phyloP scores from a whole-genome alignment of 2,113 vertebrate species.

The Alethe diademata region DNA sequence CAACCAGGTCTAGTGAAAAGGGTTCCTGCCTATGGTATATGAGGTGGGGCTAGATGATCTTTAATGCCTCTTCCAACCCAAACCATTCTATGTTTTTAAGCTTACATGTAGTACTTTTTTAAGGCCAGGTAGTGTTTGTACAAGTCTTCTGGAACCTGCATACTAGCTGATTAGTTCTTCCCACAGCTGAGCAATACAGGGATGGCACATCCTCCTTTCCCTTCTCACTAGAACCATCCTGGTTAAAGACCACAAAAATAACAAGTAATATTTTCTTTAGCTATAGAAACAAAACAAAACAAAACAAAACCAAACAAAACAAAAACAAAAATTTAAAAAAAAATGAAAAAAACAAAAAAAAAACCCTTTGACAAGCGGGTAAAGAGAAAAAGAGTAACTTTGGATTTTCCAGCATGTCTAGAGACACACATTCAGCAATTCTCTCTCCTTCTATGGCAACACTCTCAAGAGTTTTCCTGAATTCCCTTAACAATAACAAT shows the following conservation, averaged over 20 bases:
- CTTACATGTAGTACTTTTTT: not conserved
- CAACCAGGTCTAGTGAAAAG: not conserved
- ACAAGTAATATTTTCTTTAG: not conserved
- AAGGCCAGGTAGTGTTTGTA: not conserved
- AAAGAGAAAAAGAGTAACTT: not conserved
- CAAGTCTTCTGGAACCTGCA: not conserved
- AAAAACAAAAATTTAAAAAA: not conserved
- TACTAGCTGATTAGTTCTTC: not conserved
- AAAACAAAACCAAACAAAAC: too few relatives aligned
- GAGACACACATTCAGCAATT: not conserved
- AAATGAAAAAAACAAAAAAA: not conserved
- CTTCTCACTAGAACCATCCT: not conserved
- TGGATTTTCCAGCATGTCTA: not conserved
- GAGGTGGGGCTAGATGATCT: not conserved
- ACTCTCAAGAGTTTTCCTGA: not conserved
- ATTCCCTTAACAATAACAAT: not conserved
- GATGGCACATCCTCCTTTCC: not conserved
- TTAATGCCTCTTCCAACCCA: not conserved
- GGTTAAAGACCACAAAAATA: not conserved
- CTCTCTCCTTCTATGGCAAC: not conserved
- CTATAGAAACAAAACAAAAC: not conserved
- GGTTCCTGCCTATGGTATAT: not conserved
- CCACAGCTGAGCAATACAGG: not conserved
- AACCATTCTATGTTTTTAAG: not conserved
- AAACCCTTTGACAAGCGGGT: not conserved